Percentiles rank a stretch among this genome's conserved stretches.
Conservation (phyloP, 2,797 vertebrate genomes). For the Rhodeus uyekii region DNA sequence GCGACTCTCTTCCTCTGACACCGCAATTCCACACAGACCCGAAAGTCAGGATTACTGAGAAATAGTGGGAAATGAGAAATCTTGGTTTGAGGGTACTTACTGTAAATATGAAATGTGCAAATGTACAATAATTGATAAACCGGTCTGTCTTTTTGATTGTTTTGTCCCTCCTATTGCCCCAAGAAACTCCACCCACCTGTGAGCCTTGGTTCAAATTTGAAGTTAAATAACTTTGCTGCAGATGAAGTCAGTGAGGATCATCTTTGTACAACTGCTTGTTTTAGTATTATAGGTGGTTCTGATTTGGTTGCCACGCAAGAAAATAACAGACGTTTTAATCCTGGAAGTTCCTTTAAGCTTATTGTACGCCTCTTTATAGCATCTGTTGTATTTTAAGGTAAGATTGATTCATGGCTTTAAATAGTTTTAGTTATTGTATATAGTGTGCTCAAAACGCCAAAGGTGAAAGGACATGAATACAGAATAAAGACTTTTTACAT, state of each 20-base stretch:
- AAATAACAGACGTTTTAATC: background rate
- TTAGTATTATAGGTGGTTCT: background rate
- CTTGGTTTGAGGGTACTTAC: conserved; percentile 23
- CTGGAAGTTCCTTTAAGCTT: background rate
- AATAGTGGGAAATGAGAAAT: conserved; percentile 28
- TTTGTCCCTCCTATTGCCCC: background rate
- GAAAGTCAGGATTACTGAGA: conserved; percentile 26
- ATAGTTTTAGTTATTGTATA: background rate
- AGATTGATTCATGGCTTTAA: background rate
- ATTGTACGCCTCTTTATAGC: too few species aligned
- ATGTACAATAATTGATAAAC: conserved; percentile 15
- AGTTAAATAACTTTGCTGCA: background rate
- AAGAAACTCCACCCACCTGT: background rate
- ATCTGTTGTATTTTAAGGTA: background rate
- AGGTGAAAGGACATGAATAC: background rate
- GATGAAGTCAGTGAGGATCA: background rate
- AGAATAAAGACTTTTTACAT: background rate
- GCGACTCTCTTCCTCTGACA: conserved; percentile 14
- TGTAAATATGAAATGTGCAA: conserved; percentile 24
- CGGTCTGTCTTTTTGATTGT: background rate
- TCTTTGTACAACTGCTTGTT: background rate
- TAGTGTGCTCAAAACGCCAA: background rate
- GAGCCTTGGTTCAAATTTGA: background rate
- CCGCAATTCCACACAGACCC: conserved; percentile 16
- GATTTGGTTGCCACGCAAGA: background rate